Evolutionary conservation across 2,888 invertebrate species (phyloP).

Genomic region (Agapostemon virescens): DNA sequence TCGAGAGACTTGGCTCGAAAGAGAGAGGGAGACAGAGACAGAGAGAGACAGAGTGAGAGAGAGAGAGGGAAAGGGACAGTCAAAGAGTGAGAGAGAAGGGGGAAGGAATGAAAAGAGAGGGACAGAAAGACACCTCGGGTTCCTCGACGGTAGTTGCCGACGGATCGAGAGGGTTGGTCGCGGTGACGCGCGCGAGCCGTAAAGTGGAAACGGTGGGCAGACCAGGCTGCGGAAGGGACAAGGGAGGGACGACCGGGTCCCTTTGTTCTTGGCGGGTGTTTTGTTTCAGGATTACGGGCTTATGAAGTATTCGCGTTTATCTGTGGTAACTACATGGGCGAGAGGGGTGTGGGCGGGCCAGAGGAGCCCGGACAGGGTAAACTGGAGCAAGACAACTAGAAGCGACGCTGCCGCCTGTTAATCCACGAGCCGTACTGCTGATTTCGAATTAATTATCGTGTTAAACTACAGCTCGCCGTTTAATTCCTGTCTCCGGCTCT

Average conservation of each 20-base stretch:
- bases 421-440: constrained; percentile 39
- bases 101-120: background rate
- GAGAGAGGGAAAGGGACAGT: background rate
- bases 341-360: constrained; percentile 21
- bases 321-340: constrained; percentile 59
- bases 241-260: constrained; percentile 29
- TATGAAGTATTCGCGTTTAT: constrained; percentile 74
- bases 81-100: background rate
- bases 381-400: constrained; percentile 36
- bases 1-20: constrained; percentile 53
- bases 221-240: constrained; percentile 9
- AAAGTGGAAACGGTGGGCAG: constrained; percentile 16
- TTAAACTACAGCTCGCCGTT: constrained; percentile 41
- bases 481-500: constrained; percentile 28
- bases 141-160: constrained; percentile 45
- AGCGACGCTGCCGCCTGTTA: constrained; percentile 40
- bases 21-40: background rate
- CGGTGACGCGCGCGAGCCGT: constrained; percentile 1
- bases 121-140: constrained; percentile 24
- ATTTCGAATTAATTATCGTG: constrained; percentile 56
- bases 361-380: constrained; percentile 31
- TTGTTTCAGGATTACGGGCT: constrained; percentile 74
- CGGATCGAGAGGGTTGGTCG: constrained; percentile 43
- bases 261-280: constrained; percentile 66
- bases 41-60: background rate